Conservation (phyloP, 2,797 vertebrate genomes). For the Sardinella longiceps region DNA sequence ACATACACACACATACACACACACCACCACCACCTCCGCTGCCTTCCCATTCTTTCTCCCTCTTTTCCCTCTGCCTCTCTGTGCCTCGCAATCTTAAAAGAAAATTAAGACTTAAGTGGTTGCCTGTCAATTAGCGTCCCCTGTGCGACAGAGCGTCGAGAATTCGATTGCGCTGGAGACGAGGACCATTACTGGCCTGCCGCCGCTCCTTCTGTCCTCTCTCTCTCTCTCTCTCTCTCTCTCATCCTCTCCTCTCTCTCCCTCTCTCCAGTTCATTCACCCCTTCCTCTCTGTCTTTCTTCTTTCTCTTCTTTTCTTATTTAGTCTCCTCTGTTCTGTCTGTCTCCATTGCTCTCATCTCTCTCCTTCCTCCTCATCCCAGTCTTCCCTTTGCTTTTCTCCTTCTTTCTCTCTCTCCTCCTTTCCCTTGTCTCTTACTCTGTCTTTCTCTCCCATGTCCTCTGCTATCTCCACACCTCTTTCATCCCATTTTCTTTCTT, state of each 20-base stretch:
- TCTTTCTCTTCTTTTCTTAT: slow-evolving; percentile 36
- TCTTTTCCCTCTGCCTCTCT: slow-evolving; percentile 55
- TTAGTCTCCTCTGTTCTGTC: slow-evolving; percentile 31
- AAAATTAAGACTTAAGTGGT: slow-evolving; percentile 77
- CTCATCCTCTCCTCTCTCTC: slow-evolving; percentile 27
- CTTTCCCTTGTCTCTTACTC: not conserved
- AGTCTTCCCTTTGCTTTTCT: slow-evolving; percentile 29
- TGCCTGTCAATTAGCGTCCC: slow-evolving; percentile 72
- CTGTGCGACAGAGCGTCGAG: slow-evolving; percentile 61
- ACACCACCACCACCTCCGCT: not conserved
- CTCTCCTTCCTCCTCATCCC: slow-evolving; percentile 19
- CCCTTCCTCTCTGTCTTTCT: slow-evolving; percentile 34
- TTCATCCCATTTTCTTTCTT: not conserved
- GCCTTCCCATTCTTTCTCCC: slow-evolving; percentile 31
- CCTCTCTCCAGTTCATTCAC: slow-evolving; percentile 30
- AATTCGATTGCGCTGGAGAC: slow-evolving; percentile 61
- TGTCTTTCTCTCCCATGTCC: not conserved
- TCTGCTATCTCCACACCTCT: not conserved
- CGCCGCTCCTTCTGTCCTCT: slow-evolving; percentile 36
- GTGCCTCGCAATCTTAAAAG: slow-evolving; percentile 68
- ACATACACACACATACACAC: not conserved
- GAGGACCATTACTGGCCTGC: slow-evolving; percentile 55
- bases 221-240: slow-evolving; percentile 26
- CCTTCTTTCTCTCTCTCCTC: not conserved
- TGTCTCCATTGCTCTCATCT: slow-evolving; percentile 29